Evolutionary conservation across 1,140 invertebrate species (phyloP).

Genomic region (Drosophila setifemur): DNA sequence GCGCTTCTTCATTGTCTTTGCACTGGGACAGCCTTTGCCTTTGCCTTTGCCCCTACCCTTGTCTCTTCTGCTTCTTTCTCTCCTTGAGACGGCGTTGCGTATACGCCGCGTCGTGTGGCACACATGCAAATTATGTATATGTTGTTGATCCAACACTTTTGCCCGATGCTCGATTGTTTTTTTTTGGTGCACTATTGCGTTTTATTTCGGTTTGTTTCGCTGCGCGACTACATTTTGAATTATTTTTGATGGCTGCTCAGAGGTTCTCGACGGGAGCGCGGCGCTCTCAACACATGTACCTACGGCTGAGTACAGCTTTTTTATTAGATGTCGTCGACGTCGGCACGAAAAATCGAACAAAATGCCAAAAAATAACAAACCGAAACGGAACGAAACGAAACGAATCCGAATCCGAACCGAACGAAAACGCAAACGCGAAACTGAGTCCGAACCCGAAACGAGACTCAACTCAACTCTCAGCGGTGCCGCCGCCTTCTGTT

Average conservation of each 20-base stretch:
- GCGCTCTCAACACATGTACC: constrained; percentile 29
- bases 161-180: constrained; percentile 26
- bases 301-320: constrained; percentile 62
- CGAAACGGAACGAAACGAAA: constrained; percentile 34
- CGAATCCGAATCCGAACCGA: constrained; percentile 44
- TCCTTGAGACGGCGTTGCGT: constrained; percentile 32
- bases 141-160: constrained; percentile 44
- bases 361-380: constrained; percentile 78
- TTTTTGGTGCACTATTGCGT: constrained; percentile 48
- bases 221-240: constrained; percentile 39
- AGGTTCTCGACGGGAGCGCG: constrained; percentile 31
- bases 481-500: constrained; percentile 27
- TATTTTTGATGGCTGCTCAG: constrained; percentile 37
- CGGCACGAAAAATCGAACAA: constrained; percentile 75
- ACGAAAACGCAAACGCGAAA: constrained; percentile 48
- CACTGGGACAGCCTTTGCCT: background rate
- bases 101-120: constrained; percentile 43
- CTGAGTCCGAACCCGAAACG: constrained; percentile 57
- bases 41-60: background rate
- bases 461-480: constrained; percentile 58
- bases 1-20: constrained; percentile 25
- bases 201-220: constrained; percentile 31
- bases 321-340: constrained; percentile 67
- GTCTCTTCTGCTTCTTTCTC: background rate
- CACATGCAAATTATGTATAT: constrained; percentile 16